Percentiles rank a stretch among this genome's conserved stretches.
phyloP scores from a whole-genome alignment of 2,113 vertebrate genomes.

The Cheirogaleus medius region DNA sequence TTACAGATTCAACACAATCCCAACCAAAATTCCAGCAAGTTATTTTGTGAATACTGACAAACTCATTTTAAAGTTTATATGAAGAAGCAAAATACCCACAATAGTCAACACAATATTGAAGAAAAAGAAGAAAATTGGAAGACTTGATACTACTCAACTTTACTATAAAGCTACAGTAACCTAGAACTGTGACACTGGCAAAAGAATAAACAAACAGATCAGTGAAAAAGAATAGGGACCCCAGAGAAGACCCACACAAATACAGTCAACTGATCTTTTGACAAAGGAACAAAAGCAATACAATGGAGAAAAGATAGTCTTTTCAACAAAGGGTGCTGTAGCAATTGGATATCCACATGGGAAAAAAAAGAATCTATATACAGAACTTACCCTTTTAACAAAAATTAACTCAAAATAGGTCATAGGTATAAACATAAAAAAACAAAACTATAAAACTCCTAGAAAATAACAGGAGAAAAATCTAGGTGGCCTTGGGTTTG shows the following conservation, averaged over 20 bases:
- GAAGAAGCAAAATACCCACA: neutral
- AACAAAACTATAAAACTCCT: neutral
- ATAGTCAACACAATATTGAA: neutral
- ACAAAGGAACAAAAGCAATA: neutral
- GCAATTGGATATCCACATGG: neutral
- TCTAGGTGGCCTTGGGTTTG: neutral
- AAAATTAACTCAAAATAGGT: neutral
- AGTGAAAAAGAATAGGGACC: neutral
- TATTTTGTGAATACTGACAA: neutral
- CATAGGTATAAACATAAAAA: neutral
- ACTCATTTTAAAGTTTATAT: neutral
- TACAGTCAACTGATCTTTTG: neutral
- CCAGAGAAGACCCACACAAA: neutral
- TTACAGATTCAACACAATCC: neutral
- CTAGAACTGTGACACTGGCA: neutral
- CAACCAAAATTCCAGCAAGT: neutral
- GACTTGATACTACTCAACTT: neutral
- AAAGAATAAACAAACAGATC: neutral
- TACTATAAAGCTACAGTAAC: neutral
- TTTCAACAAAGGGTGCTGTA: neutral
- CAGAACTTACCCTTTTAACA: neutral
- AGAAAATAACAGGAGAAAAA: neutral
- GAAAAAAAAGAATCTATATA: neutral
- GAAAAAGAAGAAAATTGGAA: neutral
- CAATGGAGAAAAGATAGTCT: neutral